A percentile compares a stretch with the other conserved stretches of the same genome.
These are phyloP conservation scores for Pogonomyrmex barbatus DNA, from an alignment of 1,140 invertebrate genomes.

Conservation along the genomic window DNA sequence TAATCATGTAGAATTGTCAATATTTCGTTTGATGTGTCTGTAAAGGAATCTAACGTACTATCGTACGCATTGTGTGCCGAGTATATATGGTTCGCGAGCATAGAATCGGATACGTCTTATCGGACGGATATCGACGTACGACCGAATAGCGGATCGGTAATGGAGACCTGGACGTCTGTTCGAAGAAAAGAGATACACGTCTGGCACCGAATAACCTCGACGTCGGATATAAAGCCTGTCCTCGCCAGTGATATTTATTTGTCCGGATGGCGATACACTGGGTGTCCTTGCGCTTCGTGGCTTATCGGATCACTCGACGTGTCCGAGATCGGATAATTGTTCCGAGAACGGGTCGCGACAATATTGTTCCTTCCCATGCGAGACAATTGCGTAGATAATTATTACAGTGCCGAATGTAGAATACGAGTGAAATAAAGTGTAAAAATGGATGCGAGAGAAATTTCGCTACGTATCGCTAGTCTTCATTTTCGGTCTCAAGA, in stretches of 20 bases:
- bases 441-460: background rate
- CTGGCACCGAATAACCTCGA: constrained; percentile 8
- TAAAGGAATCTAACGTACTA: background rate
- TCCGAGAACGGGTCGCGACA: constrained; percentile 30
- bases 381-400: background rate
- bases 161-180: background rate
- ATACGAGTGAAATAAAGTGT: constrained; percentile 23
- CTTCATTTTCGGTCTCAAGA: background rate
- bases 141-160: constrained; percentile 46
- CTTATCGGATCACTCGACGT: constrained; percentile 42
- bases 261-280: constrained; percentile 15
- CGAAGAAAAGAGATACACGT: constrained; percentile 31
- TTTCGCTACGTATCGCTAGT: constrained; percentile 9
- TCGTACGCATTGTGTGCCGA: background rate
- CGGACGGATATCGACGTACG: constrained; percentile 39
- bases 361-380: background rate
- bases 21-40: background rate
- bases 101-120: constrained; percentile 31
- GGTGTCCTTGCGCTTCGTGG: background rate
- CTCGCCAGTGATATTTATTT: constrained; percentile 41
- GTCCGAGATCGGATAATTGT: constrained; percentile 50
- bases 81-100: background rate
- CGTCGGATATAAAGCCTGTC: constrained; percentile 57
- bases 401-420: background rate
- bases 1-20: background rate